A percentile compares a stretch with the other conserved stretches of the same genome.
phyloP scores from a whole-genome alignment of 1,140 invertebrate genomes.

The Bombus cullumanus region DNA sequence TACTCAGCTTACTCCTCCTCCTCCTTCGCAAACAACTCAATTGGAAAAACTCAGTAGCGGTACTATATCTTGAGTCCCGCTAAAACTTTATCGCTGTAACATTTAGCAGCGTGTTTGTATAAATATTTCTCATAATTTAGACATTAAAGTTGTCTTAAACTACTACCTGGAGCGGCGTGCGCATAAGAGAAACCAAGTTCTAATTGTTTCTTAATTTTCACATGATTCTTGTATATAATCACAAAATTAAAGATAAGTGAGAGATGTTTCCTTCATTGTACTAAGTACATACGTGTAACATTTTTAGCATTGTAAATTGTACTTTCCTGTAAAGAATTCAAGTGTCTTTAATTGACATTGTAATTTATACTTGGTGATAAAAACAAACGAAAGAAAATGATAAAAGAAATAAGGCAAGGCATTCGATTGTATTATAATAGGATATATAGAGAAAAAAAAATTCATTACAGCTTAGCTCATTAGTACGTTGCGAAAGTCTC shows the following conservation, averaged over 20 bases:
- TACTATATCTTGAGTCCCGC: constrained; percentile 62
- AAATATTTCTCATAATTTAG: constrained; percentile 6
- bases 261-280: constrained; percentile 62
- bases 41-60: constrained; percentile 47
- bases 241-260: constrained; percentile 35
- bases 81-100: constrained; percentile 50
- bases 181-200: constrained; percentile 22
- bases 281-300: constrained; percentile 68
- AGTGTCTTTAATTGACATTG: constrained; percentile 58
- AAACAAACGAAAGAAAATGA: constrained; percentile 3
- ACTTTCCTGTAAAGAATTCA: constrained; percentile 55
- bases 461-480: constrained; percentile 45
- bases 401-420: constrained; percentile 48
- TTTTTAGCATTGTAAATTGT: constrained; percentile 71
- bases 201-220: constrained; percentile 52
- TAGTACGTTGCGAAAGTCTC: background rate
- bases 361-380: constrained; percentile 71
- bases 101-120: constrained; percentile 45
- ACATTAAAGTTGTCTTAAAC: background rate
- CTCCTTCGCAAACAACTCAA: constrained; percentile 32
- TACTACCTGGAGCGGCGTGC: constrained; percentile 8
- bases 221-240: constrained; percentile 32
- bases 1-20: constrained; percentile 50
- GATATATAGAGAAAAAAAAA: constrained; percentile 45
- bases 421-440: constrained; percentile 75